These are phyloP conservation scores for Hormaphis cornu DNA, from an alignment of 1,140 invertebrate species.

Conservation along the genomic window DNA sequence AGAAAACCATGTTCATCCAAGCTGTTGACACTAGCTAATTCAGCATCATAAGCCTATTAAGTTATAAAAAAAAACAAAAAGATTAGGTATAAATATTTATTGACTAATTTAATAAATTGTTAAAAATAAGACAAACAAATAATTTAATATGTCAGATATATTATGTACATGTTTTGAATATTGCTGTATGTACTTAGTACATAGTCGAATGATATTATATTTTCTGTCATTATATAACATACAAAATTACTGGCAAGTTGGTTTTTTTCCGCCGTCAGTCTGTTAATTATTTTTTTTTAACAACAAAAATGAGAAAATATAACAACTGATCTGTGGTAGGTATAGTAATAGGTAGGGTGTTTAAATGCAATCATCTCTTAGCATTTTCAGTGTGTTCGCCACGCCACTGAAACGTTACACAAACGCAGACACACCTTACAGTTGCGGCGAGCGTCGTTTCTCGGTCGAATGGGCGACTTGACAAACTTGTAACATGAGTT, in stretches of 20 bases:
- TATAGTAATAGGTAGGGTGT: too few species aligned
- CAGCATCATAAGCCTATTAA: conserved; percentile 54
- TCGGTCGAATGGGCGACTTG: conserved; percentile 65
- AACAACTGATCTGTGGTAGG: too few species aligned
- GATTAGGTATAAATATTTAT: neutral
- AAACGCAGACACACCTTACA: conserved; percentile 50
- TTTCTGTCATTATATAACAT: too few species aligned
- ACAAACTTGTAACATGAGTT: conserved; percentile 79
- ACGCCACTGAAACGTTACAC: too few species aligned
- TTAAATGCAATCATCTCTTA: too few species aligned
- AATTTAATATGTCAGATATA: neutral
- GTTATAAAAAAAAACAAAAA: neutral
- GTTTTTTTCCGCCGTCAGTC: too few species aligned
- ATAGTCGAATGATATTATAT: too few species aligned
- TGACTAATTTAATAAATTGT: neutral
- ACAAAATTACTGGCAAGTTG: too few species aligned
- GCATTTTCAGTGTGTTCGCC: too few species aligned
- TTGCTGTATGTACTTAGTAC: too few species aligned
- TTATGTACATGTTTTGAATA: neutral
- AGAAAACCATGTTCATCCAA: conserved; percentile 81
- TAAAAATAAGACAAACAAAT: neutral
- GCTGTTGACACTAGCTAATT: conserved; percentile 67
- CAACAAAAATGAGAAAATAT: too few species aligned
- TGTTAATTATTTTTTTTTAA: too few species aligned
- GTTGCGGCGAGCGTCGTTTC: conserved; percentile 67